These are phyloP conservation scores for Rhodinocichla rosea DNA, from an alignment of 2,113 vertebrate genomes.

Conservation along the genomic window DNA sequence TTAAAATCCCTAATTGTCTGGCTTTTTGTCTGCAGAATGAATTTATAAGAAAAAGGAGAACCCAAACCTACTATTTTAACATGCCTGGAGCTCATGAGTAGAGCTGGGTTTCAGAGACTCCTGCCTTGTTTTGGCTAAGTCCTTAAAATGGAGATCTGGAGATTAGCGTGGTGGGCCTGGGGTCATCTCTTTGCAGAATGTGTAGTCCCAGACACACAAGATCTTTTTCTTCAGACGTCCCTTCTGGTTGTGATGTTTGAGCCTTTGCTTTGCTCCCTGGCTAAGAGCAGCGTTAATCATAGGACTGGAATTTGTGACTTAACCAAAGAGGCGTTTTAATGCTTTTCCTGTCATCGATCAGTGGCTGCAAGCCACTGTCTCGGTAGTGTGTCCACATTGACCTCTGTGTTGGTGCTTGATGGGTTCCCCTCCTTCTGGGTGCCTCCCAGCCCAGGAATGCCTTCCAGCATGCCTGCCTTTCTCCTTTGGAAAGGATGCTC, in stretches of 20 bases:
- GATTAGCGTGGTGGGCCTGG: slow-evolving; percentile 3
- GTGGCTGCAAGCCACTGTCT: slow-evolving; percentile 39
- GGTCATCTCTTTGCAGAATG: slow-evolving; percentile 22
- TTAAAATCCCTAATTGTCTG: slow-evolving; percentile 40
- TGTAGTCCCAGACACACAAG: neutral
- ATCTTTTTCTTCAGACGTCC: slow-evolving; percentile 3
- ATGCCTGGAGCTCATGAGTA: neutral
- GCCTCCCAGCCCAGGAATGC: slow-evolving; percentile 1
- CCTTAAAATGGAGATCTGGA: slow-evolving; percentile 44
- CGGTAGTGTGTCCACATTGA: slow-evolving; percentile 2
- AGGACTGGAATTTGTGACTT: slow-evolving; percentile 65
- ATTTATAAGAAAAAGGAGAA: slow-evolving; percentile 50
- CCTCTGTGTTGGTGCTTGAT: neutral
- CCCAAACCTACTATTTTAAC: slow-evolving; percentile 11
- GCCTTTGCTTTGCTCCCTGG: slow-evolving; percentile 45
- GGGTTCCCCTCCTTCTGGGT: neutral
- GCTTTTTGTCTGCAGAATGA: slow-evolving; percentile 33
- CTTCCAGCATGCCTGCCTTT: neutral
- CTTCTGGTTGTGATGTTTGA: slow-evolving; percentile 26
- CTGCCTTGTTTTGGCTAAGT: slow-evolving; percentile 33
- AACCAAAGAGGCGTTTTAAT: slow-evolving; percentile 61
- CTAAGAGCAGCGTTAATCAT: slow-evolving; percentile 47
- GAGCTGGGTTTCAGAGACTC: slow-evolving; percentile 36
- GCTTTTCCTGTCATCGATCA: slow-evolving; percentile 61
- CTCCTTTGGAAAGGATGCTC: neutral